Evolutionary conservation across 2,113 vertebrate species (phyloP).

Genomic region (Neolamprologus cancellatus): DNA sequence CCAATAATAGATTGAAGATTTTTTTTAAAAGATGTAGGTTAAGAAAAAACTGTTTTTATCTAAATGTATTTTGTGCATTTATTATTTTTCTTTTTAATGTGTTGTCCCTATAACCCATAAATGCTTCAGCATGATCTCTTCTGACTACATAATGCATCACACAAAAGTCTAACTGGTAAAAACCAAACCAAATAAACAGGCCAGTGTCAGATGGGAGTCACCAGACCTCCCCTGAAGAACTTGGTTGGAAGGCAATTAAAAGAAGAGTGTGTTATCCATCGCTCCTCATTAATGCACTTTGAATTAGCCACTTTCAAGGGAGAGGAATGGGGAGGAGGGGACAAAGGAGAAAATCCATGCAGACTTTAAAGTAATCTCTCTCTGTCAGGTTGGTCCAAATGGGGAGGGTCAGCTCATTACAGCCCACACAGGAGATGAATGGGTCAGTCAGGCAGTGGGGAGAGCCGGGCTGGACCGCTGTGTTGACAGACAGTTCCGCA

Average conservation of each 20-base stretch:
- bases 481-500: slow-evolving; percentile 38
- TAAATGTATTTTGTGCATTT: neutral
- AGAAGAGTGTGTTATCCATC: slow-evolving; percentile 68
- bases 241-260: slow-evolving; percentile 65
- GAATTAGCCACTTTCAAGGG: slow-evolving; percentile 64
- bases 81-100: neutral
- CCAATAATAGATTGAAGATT: neutral
- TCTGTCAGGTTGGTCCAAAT: slow-evolving; percentile 69
- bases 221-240: slow-evolving; percentile 44
- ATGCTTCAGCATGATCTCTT: neutral
- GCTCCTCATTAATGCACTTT: slow-evolving; percentile 63
- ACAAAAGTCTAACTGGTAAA: neutral
- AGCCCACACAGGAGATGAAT: slow-evolving; percentile 69
- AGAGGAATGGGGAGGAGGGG: slow-evolving; percentile 50
- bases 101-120: neutral
- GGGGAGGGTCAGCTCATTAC: slow-evolving; percentile 71
- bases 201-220: slow-evolving; percentile 33
- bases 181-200: slow-evolving; percentile 21
- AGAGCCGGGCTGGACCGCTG: slow-evolving; percentile 35
- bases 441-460: slow-evolving; percentile 53
- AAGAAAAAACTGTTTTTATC: neutral
- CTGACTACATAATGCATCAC: neutral
- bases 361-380: slow-evolving; percentile 67
- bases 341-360: slow-evolving; percentile 65
- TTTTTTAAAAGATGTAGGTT: neutral